Conservation (phyloP, 2,888 invertebrate species). For the Plebejus anna region DNA sequence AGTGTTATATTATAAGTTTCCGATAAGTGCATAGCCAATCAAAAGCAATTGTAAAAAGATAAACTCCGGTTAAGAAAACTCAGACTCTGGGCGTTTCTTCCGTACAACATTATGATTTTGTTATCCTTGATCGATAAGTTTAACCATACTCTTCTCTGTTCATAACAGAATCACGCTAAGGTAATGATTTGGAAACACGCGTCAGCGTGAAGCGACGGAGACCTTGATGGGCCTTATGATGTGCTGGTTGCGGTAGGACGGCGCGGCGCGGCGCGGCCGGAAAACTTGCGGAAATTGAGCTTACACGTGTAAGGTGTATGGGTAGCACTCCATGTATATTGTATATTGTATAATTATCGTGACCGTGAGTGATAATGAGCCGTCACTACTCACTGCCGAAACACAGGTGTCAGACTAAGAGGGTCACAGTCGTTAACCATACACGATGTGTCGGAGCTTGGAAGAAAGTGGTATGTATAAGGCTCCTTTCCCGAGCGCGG, state of each 20-base stretch:
- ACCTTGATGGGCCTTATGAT: not conserved
- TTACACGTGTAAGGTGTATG: not conserved
- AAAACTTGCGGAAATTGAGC: not conserved
- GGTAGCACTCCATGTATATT: not conserved
- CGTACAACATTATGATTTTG: too few relatives aligned
- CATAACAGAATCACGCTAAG: too few relatives aligned
- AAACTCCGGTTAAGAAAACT: too few relatives aligned
- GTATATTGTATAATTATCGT: not conserved
- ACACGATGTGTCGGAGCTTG: slow-evolving; percentile 19
- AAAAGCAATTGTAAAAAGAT: too few relatives aligned
- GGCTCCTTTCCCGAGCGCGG: slow-evolving; percentile 42
- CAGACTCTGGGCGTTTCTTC: too few relatives aligned
- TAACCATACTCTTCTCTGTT: too few relatives aligned
- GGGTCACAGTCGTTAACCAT: slow-evolving; percentile 27
- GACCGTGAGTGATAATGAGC: not conserved
- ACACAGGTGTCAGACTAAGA: slow-evolving; percentile 21
- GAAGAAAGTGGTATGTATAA: slow-evolving; percentile 47
- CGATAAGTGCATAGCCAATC: too few relatives aligned
- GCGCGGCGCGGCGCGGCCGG: not conserved
- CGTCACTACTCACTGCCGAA: not conserved
- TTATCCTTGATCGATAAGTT: too few relatives aligned
- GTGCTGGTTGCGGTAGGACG: not conserved
- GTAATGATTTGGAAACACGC: not conserved
- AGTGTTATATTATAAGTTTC: too few relatives aligned
- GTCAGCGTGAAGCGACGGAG: not conserved